A percentile compares a stretch with the other conserved stretches of the same genome.
Conservation (phyloP, 2,113 vertebrate species). For the Rhineura floridana region DNA sequence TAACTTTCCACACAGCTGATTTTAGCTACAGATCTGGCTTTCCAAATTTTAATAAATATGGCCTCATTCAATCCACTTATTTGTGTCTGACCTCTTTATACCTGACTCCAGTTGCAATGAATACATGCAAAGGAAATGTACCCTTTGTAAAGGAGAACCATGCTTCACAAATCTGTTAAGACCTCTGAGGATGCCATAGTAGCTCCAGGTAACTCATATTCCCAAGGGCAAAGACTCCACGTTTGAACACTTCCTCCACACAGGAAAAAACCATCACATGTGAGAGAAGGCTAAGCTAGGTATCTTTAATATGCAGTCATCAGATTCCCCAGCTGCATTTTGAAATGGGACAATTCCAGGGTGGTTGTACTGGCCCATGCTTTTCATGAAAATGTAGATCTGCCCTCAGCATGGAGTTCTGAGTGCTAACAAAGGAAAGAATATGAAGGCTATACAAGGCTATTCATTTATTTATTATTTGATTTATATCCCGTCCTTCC, state of each 20-base stretch:
- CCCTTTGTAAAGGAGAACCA: not conserved
- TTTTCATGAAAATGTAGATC: not conserved
- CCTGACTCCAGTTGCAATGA: no score
- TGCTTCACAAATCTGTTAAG: not conserved
- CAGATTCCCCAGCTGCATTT: not conserved
- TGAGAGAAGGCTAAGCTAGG: no score
- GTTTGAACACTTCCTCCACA: not conserved
- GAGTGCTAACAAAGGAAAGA: not conserved
- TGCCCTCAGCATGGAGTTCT: not conserved
- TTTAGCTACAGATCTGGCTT: no score
- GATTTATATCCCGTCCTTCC: no score
- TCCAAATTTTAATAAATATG: no score
- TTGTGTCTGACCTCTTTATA: no score
- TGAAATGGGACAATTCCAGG: no score
- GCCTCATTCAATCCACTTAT: no score
- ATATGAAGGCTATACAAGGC: no score
- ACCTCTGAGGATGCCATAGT: not conserved
- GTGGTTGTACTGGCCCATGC: not conserved
- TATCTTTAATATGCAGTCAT: no score
- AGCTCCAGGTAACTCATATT: not conserved
- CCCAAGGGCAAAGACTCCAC: not conserved
- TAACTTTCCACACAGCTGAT: no score
- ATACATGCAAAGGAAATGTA: not conserved
- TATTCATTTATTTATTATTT: no score
- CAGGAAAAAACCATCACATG: not conserved